Evolutionary conservation across 2,888 invertebrate genomes (phyloP).

Genomic region (Heliconius cydno): DNA sequence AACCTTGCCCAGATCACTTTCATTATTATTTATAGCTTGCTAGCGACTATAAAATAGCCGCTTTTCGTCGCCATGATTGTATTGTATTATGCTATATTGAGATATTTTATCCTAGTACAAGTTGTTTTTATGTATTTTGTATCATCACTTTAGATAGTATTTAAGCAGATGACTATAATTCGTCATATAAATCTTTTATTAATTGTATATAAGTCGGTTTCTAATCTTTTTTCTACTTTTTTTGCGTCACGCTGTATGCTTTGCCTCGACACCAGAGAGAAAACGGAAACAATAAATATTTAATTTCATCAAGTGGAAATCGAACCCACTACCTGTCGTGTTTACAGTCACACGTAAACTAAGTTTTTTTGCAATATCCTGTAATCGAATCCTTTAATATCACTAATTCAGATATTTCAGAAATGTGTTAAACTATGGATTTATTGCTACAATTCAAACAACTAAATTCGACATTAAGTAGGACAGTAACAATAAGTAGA

Average conservation of each 20-base stretch:
- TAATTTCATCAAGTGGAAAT: too few species aligned
- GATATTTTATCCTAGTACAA: background rate
- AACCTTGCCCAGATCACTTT: conserved; percentile 47
- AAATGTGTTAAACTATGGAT: background rate
- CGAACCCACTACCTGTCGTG: too few species aligned
- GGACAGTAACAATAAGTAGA: conserved; percentile 19
- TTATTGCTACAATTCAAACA: conserved; percentile 13
- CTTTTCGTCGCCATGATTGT: conserved; percentile 20
- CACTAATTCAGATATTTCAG: background rate
- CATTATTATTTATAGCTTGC: conserved; percentile 49
- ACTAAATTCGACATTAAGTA: conserved; percentile 12
- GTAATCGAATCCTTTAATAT: conserved; percentile 1
- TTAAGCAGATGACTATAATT: too few species aligned
- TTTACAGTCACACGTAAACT: too few species aligned
- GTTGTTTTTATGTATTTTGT: background rate
- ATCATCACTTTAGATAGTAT: too few species aligned
- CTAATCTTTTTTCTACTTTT: too few species aligned
- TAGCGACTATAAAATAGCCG: conserved; percentile 45
- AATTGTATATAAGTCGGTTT: too few species aligned
- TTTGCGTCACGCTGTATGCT: too few species aligned
- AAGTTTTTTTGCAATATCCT: too few species aligned
- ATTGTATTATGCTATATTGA: conserved; percentile 5
- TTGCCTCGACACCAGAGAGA: too few species aligned
- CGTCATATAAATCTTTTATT: too few species aligned
- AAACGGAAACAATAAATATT: too few species aligned